Evolutionary conservation across 2,888 invertebrate genomes (phyloP).

Genomic region (Microchrysa polita): DNA sequence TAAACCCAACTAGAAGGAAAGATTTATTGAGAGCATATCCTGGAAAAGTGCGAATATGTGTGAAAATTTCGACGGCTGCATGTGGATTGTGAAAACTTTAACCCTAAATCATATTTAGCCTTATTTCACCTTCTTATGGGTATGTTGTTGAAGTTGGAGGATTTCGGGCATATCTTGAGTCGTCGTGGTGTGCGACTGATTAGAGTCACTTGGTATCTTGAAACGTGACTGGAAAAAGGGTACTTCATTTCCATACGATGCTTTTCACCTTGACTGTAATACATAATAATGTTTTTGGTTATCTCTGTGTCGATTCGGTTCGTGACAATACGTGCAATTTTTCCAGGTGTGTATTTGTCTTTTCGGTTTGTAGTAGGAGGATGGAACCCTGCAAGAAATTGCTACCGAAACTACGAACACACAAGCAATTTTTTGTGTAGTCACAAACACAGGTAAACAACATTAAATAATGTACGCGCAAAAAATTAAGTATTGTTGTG

Average conservation of each 20-base stretch:
- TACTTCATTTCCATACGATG: slow-evolving; percentile 43
- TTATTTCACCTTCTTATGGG: neutral
- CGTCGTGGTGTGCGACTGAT: slow-evolving; percentile 7
- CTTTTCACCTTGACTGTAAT: slow-evolving; percentile 40
- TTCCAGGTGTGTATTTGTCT: neutral
- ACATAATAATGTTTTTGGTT: slow-evolving; percentile 44
- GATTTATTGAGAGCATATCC: slow-evolving; percentile 42
- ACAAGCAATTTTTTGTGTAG: too few relatives aligned
- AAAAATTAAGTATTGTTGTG: too few relatives aligned
- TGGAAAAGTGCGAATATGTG: slow-evolving; percentile 44
- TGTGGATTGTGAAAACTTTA: slow-evolving; percentile 34
- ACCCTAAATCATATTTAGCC: slow-evolving; percentile 42
- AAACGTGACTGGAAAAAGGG: slow-evolving; percentile 43
- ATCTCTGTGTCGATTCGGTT: slow-evolving; percentile 19
- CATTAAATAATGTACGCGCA: too few relatives aligned
- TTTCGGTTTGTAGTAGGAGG: too few relatives aligned
- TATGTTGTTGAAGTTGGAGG: neutral
- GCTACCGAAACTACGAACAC: too few relatives aligned
- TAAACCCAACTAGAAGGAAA: slow-evolving; percentile 31
- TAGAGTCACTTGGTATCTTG: slow-evolving; percentile 40
- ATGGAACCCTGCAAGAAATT: too few relatives aligned
- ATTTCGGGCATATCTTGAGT: too few relatives aligned
- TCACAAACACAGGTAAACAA: too few relatives aligned
- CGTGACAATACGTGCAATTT: slow-evolving; percentile 38
- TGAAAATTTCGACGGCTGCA: slow-evolving; percentile 33